These are phyloP conservation scores for Myotis findleyi DNA, from an alignment of 2,797 vertebrate genomes.

Conservation along the genomic window DNA sequence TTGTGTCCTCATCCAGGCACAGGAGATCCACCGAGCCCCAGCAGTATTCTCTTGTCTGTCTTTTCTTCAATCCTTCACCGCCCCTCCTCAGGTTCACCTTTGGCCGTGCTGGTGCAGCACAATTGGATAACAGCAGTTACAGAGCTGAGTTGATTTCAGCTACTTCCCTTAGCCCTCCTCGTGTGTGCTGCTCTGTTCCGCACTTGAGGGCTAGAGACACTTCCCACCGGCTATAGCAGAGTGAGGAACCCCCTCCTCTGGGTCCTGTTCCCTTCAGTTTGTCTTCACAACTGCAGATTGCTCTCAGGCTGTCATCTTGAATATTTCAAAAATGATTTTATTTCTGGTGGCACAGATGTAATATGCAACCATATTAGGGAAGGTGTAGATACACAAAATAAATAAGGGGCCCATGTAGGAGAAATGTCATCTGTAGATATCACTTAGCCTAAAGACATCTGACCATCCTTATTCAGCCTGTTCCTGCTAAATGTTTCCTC, in stretches of 20 bases:
- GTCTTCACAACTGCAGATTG: neutral
- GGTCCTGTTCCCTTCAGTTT: neutral
- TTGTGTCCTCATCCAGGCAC: no score
- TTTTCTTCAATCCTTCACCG: no score
- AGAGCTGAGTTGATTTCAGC: neutral
- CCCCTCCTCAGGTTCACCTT: no score
- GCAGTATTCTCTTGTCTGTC: no score
- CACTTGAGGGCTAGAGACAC: neutral
- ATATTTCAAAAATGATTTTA: neutral
- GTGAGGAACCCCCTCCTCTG: neutral
- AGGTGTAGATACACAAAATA: neutral
- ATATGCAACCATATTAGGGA: neutral
- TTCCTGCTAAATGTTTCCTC: neutral
- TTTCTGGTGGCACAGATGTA: neutral
- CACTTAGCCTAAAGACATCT: neutral
- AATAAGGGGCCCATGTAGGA: neutral
- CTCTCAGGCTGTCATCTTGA: neutral
- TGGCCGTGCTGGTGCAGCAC: no score
- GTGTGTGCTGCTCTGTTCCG: neutral
- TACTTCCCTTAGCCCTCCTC: neutral
- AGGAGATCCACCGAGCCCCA: no score
- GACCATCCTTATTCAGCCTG: neutral
- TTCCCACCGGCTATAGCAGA: neutral
- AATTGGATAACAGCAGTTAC: neutral
- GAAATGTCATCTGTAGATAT: neutral